Conservation (phyloP, 2,888 invertebrate species). For the Synanthedon formicaeformis region DNA sequence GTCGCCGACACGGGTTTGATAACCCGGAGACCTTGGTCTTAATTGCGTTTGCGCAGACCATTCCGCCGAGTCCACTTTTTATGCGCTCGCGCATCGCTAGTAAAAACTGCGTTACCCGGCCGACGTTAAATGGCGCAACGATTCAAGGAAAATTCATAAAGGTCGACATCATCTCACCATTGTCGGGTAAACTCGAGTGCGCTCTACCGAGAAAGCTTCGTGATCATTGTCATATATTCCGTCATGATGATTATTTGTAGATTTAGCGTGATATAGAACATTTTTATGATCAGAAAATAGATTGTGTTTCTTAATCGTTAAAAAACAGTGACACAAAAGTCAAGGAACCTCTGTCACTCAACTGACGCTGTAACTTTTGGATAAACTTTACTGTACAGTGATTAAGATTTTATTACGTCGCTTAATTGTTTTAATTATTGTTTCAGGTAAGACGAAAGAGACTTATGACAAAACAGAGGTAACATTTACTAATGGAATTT, state of each 20-base stretch:
- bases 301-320: background rate
- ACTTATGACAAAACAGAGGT: background rate
- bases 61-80: conserved; percentile 66
- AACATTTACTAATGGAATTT: too few species aligned
- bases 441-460: conserved; percentile 36
- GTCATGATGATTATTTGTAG: conserved; percentile 36
- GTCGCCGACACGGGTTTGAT: conserved; percentile 65
- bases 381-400: too few species aligned
- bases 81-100: conserved; percentile 68
- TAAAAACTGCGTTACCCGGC: conserved; percentile 57
- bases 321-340: too few species aligned
- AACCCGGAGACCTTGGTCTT: conserved; percentile 71
- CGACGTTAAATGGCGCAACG: conserved; percentile 43
- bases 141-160: conserved; percentile 34
- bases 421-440: conserved; percentile 17
- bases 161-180: conserved; percentile 32
- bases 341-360: too few species aligned
- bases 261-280: conserved; percentile 27
- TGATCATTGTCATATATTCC: conserved; percentile 16
- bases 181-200: conserved; percentile 40
- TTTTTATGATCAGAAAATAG: background rate
- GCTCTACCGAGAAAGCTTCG: conserved; percentile 49
- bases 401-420: too few species aligned
- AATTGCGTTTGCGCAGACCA: conserved; percentile 68
- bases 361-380: too few species aligned